A percentile compares a stretch with the other conserved stretches of the same genome.
phyloP scores from a whole-genome alignment of 1,140 invertebrate genomes.

The Acyrthosiphon pisum region DNA sequence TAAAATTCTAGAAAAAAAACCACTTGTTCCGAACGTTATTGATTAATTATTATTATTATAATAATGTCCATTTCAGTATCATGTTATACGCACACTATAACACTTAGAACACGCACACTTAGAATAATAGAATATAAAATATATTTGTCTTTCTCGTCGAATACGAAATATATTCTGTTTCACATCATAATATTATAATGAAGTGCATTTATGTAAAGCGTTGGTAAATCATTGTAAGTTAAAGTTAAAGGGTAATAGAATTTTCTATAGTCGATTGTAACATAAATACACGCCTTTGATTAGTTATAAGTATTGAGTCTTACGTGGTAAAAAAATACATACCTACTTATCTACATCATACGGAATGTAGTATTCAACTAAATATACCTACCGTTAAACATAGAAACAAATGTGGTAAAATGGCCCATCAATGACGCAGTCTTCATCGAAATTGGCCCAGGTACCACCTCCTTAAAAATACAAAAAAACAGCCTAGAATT shows the following conservation, averaged over 20 bases:
- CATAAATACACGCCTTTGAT: too few species aligned
- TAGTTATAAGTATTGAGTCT: neutral
- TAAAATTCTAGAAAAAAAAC: neutral
- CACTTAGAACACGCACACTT: too few species aligned
- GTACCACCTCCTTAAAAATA: too few species aligned
- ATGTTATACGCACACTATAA: too few species aligned
- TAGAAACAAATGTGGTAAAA: neutral
- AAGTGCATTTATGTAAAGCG: neutral
- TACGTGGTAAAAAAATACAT: neutral
- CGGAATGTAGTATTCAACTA: neutral
- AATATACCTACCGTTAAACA: too few species aligned
- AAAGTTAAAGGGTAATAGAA: neutral
- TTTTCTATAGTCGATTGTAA: neutral
- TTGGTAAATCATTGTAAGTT: neutral
- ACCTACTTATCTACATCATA: neutral
- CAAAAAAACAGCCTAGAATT: too few species aligned
- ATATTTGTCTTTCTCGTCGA: neutral
- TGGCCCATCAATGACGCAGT: too few species aligned
- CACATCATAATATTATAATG: neutral
- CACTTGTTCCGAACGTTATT: neutral
- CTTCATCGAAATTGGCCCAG: too few species aligned
- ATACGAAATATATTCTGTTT: neutral
- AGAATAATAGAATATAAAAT: neutral
- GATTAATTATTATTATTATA: neutral
- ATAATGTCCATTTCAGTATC: neutral